Evolutionary conservation across 2,113 vertebrate genomes (phyloP).

Genomic region (Elaphurus davidianus): DNA sequence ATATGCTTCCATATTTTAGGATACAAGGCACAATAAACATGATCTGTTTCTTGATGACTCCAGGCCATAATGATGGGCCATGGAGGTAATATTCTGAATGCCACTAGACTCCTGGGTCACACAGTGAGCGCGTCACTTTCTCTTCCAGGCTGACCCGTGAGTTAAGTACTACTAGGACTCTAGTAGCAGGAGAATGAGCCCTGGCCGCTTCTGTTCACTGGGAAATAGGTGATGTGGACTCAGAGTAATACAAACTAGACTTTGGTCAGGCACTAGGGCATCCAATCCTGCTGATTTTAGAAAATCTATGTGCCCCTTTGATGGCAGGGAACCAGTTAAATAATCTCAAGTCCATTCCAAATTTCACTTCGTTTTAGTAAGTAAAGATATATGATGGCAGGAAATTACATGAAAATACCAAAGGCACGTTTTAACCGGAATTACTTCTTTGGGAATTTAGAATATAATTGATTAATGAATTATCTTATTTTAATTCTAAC

Average conservation of each 20-base stretch:
- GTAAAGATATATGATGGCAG: not conserved
- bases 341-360: not conserved
- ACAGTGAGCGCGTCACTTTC: not conserved
- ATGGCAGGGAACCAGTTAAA: not conserved
- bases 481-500: not conserved
- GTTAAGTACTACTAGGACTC: not conserved
- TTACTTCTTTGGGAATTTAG: not conserved
- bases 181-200: not conserved
- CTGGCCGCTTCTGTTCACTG: not conserved
- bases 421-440: not conserved
- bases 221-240: not conserved
- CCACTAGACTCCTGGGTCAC: not conserved
- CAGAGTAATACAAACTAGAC: not conserved
- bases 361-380: not conserved
- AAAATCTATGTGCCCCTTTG: not conserved
- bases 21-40: not conserved
- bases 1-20: not conserved
- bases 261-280: not conserved
- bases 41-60: not conserved
- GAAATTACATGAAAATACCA: not conserved
- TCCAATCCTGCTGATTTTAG: not conserved
- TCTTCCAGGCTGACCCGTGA: not conserved
- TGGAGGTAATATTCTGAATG: not conserved
- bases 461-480: not conserved
- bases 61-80: not conserved